Evolutionary conservation across 2,797 vertebrate species (phyloP), one percentile per base, ranked within the genome.

Genomic region (Chlorospingus semifuscus): DNA sequence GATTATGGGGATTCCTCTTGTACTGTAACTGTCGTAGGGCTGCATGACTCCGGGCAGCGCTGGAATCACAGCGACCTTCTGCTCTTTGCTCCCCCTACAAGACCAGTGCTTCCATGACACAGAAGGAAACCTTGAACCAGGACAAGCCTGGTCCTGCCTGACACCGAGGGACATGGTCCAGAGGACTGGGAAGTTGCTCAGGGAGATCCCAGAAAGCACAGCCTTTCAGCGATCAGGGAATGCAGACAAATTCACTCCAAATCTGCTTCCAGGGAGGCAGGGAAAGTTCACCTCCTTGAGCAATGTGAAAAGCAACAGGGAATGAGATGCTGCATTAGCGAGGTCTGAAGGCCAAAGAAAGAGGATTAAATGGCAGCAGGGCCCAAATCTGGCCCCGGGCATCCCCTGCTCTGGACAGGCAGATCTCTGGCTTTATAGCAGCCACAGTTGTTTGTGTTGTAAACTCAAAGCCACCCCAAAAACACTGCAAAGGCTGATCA

Each of bases 61-160:
- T 91, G 91, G 80, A 93, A 97, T 93, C 37, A 26, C 75, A 19
- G 24, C 57, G 88, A 88, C 95, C 96, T 97, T 83, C 66, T 96
- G 93, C 91, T 70, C 32, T 87, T 71, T 74, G 30, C 34, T 74
- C 30, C 21, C n/a, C 20, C 42, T 42, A 2, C 18, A 63, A 50
- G 86, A 89, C 34, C 44, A 20, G 47, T 34, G 57, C 84, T 68
- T 92, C 84, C 81, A 75, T 2, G 1, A 56, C 75, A 75, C 53
- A 74, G 42, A 70, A 37, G 21, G 36, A 78, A 76, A 59, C 65
- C 37, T 89, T 66, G 37, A 41, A 18, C 15, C 19, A 2, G 22
- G 47, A 53, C 89, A 94, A 90, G 92, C 46, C 87, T 64, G 36
- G 60, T 94, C 94, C 71, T 96, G 92, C 68, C 89, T 75, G 23